Percentiles rank a stretch among this genome's conserved stretches.
These are phyloP conservation scores for Aplodontia rufa DNA, from an alignment of 2,113 vertebrate species.

Conservation along the genomic window DNA sequence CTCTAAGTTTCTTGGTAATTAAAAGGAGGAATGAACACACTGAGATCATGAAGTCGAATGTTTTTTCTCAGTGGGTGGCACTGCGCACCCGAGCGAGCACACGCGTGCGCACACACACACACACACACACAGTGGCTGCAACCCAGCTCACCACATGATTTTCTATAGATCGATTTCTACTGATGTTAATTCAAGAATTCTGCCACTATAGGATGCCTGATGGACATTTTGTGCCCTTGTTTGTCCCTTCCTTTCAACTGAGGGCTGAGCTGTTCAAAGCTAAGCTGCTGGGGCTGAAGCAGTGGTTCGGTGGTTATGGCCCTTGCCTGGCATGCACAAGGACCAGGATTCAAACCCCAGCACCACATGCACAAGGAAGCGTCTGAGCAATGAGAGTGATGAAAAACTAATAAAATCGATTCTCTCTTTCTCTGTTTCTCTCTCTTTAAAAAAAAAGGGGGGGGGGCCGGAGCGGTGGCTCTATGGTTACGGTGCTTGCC, in stretches of 20 bases:
- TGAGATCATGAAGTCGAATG: too few species aligned
- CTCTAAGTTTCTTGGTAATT: neutral
- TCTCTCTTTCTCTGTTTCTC: too few species aligned
- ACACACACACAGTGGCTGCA: neutral
- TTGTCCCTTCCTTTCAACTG: constrained; percentile 40
- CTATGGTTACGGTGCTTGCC: too few species aligned
- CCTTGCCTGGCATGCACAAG: too few species aligned
- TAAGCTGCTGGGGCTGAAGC: neutral
- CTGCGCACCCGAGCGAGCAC: neutral
- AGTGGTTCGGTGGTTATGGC: too few species aligned
- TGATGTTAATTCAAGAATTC: constrained; percentile 58
- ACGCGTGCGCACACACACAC: neutral
- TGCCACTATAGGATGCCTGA: neutral
- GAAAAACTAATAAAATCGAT: too few species aligned
- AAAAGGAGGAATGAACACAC: neutral
- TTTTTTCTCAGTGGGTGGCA: constrained; percentile 53
- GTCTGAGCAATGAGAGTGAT: too few species aligned
- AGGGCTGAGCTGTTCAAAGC: neutral
- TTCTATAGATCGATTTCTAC: constrained; percentile 55
- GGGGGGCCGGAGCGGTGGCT: too few species aligned
- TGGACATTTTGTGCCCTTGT: neutral
- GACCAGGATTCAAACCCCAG: too few species aligned
- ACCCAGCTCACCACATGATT: constrained; percentile 43
- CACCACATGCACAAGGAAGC: too few species aligned
- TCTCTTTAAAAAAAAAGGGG: too few species aligned